Evolutionary conservation across 2,113 vertebrate genomes (phyloP).

Genomic region (Podilymbus podiceps): DNA sequence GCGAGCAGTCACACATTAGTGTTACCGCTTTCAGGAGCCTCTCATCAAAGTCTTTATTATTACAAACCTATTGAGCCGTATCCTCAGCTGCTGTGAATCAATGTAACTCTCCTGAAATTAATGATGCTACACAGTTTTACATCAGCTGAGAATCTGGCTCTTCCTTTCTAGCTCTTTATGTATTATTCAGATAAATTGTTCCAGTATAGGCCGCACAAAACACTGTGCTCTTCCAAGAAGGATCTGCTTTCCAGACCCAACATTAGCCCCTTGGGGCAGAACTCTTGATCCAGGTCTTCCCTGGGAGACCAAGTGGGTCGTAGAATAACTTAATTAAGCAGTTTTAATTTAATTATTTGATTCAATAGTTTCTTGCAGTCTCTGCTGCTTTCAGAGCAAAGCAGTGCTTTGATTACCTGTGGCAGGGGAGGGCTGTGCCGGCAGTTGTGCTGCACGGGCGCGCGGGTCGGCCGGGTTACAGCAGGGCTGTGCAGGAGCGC

Average conservation of each 20-base stretch:
- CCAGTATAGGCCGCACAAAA: not conserved
- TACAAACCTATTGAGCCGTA: constrained; percentile 31
- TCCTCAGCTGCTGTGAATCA: constrained; percentile 29
- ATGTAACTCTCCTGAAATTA: constrained; percentile 40
- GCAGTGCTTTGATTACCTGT: not conserved
- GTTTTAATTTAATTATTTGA: not conserved
- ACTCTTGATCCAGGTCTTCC: not conserved
- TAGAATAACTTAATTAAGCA: not conserved
- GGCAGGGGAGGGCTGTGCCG: not conserved
- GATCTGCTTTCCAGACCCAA: not conserved
- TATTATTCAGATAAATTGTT: not conserved
- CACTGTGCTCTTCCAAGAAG: not conserved
- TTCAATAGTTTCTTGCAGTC: not conserved
- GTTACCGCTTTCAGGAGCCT: constrained; percentile 34
- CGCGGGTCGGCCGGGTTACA: accelerated
- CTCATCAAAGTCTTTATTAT: constrained; percentile 58
- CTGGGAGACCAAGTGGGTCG: not conserved
- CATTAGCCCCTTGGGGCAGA: not conserved
- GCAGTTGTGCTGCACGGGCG: not conserved
- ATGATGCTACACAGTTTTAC: not conserved
- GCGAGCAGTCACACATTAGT: constrained; percentile 40
- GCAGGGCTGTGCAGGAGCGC: not conserved
- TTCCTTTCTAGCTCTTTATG: not conserved
- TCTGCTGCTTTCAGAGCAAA: not conserved
- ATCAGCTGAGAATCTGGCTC: not conserved